A percentile compares a stretch with the other conserved stretches of the same genome.
phyloP scores from a whole-genome alignment of 2,888 invertebrate species.

The Lasius platythorax region DNA sequence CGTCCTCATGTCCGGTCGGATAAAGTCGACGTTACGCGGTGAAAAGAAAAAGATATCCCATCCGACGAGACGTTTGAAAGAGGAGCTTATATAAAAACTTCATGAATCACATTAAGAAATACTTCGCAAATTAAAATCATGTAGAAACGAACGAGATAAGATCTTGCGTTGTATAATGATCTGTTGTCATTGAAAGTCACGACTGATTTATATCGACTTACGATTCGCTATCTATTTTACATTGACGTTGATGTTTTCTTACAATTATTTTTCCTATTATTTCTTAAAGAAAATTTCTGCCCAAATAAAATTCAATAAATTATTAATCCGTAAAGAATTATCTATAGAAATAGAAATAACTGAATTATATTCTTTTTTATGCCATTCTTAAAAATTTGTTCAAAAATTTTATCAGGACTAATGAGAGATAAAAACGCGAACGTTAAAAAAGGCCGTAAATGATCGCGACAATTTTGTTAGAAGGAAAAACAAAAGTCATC shows the following conservation, averaged over 20 bases:
- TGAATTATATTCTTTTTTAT: background rate
- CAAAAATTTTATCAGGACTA: background rate
- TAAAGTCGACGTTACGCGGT: slow-evolving; percentile 67
- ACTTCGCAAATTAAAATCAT: slow-evolving; percentile 21
- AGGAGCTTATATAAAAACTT: slow-evolving; percentile 34
- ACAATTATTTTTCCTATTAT: background rate
- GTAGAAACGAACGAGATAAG: background rate
- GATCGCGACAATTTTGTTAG: slow-evolving; percentile 26
- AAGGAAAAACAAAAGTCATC: slow-evolving; percentile 61
- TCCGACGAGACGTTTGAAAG: slow-evolving; percentile 40
- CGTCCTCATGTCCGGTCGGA: slow-evolving; percentile 65
- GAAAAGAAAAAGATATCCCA: slow-evolving; percentile 68
- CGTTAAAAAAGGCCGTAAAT: background rate
- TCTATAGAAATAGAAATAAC: background rate
- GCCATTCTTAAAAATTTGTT: background rate
- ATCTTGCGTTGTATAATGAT: background rate
- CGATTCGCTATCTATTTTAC: background rate
- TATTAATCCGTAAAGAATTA: background rate
- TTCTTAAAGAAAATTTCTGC: background rate
- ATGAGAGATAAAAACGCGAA: background rate
- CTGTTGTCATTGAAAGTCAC: background rate
- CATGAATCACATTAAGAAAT: slow-evolving; percentile 36
- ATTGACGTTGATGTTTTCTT: background rate
- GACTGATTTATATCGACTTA: background rate
- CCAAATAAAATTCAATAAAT: background rate